Evolutionary conservation across 2,113 vertebrate genomes (phyloP).

Genomic region (Synodontis membranacea): DNA sequence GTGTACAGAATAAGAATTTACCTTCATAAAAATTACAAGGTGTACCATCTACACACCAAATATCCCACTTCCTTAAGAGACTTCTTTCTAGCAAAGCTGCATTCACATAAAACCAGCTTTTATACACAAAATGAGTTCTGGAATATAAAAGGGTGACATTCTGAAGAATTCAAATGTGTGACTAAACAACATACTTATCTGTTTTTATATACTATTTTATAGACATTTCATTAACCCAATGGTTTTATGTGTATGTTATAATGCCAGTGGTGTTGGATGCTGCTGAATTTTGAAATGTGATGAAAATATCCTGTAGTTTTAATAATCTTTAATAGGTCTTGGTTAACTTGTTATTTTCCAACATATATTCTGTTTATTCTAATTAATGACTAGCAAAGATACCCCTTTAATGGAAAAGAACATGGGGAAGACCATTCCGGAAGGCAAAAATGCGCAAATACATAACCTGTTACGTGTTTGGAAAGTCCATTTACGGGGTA

Average conservation of each 20-base stretch:
- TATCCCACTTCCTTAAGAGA: neutral
- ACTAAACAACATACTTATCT: neutral
- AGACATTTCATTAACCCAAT: neutral
- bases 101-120: neutral
- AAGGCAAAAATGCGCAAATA: conserved; percentile 31
- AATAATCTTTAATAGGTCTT: neutral
- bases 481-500: conserved; percentile 50
- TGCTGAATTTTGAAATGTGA: neutral
- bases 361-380: neutral
- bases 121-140: neutral
- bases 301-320: neutral
- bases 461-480: conserved; percentile 52
- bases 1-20: neutral
- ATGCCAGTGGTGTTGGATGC: neutral
- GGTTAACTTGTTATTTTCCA: neutral
- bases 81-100: neutral
- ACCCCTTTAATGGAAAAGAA: conserved; percentile 20
- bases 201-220: neutral
- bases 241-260: neutral
- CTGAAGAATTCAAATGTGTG: neutral
- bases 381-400: neutral
- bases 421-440: conserved; percentile 44
- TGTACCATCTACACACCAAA: neutral
- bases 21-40: neutral
- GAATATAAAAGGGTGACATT: neutral